A percentile compares a stretch with the other conserved stretches of the same genome.
phyloP scores from a whole-genome alignment of 23 tunicate genomes.

The Corella eumyota region DNA sequence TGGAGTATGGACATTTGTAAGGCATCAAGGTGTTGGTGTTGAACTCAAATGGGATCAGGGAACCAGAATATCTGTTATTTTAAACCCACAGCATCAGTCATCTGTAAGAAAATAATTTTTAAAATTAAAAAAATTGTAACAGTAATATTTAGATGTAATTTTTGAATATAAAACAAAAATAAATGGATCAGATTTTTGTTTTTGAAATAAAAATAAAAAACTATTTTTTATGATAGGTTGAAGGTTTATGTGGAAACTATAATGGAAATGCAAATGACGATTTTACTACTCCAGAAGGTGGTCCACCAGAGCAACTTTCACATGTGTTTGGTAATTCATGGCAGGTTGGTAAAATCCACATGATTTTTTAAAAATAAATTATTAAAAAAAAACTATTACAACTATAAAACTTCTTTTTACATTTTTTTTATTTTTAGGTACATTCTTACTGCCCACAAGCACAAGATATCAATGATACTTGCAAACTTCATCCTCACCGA shows the following conservation, averaged over 20 bases:
- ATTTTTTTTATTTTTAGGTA: constrained; percentile 2
- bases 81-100: constrained; percentile 7
- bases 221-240: too few relatives aligned
- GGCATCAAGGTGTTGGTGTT: background rate
- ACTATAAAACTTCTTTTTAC: too few relatives aligned
- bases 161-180: too few relatives aligned
- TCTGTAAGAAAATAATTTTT: too few relatives aligned
- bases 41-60: constrained; percentile 13
- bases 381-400: too few relatives aligned
- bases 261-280: constrained; percentile 27
- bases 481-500: constrained; percentile 4
- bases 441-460: constrained; percentile 16
- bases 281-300: constrained; percentile 22
- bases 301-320: constrained; percentile 15
- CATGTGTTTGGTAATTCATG: constrained; percentile 21
- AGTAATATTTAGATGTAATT: too few relatives aligned
- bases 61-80: constrained; percentile 10
- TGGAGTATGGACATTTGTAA: constrained; percentile 13
- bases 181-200: too few relatives aligned
- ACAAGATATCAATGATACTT: constrained; percentile 2
- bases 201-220: too few relatives aligned
- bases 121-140: too few relatives aligned
- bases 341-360: constrained; percentile 6
- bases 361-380: too few relatives aligned
- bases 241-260: constrained; percentile 30